phyloP scores from a whole-genome alignment of 2,797 vertebrate species.

The Sebastolobus alascanus region DNA sequence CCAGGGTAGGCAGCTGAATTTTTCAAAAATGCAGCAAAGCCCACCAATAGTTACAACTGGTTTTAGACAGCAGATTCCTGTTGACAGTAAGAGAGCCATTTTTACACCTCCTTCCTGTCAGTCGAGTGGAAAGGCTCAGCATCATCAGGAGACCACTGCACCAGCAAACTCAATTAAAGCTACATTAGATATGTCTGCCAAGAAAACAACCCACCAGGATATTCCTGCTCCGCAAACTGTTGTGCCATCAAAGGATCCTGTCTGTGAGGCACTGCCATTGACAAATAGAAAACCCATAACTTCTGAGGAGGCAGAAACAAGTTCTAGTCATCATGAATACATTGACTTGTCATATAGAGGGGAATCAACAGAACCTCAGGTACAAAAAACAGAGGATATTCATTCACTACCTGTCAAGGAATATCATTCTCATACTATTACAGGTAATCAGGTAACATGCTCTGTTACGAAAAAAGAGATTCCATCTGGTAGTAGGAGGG shows the following conservation, averaged over 20 bases:
- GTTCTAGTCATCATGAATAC: conserved; percentile 44
- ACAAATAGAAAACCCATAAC: conserved; percentile 59
- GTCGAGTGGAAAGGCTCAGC: conserved; percentile 37
- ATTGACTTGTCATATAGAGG: conserved; percentile 69
- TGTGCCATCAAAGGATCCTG: conserved; percentile 66
- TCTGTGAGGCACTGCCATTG: conserved; percentile 66
- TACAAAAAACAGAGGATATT: conserved; percentile 25
- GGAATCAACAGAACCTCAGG: conserved; percentile 30
- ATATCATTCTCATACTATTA: neutral
- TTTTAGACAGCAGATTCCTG: conserved; percentile 12
- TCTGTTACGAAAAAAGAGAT: conserved; percentile 7
- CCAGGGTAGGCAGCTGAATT: conserved; percentile 13
- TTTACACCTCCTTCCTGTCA: conserved; percentile 12
- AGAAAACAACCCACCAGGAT: conserved; percentile 15
- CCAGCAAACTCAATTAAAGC: conserved; percentile 78
- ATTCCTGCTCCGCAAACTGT: conserved; percentile 20
- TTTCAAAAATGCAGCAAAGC: conserved; percentile 31
- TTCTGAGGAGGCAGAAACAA: conserved; percentile 32
- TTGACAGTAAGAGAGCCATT: conserved; percentile 24
- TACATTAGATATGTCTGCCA: conserved; percentile 79
- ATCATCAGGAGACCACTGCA: conserved; percentile 54
- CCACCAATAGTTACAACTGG: conserved; percentile 10
- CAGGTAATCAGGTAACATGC: conserved; percentile 3
- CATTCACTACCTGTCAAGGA: conserved; percentile 5
- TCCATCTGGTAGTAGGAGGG: conserved; percentile 13